phyloP scores from a whole-genome alignment of 2,113 vertebrate species.

The Chloroceryle aenea region DNA sequence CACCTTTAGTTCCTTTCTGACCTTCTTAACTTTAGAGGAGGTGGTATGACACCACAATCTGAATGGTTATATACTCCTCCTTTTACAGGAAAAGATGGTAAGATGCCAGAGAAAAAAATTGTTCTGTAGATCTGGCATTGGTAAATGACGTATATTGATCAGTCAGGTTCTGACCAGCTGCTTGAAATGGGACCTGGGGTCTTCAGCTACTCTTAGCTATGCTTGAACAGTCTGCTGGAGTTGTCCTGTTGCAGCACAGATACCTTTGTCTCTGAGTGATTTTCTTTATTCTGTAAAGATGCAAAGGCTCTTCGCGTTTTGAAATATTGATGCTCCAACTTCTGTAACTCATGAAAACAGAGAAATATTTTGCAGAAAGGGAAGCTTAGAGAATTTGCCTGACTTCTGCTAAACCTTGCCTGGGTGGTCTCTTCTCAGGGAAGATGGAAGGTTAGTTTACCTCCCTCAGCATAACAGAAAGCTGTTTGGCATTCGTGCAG shows the following conservation, averaged over 20 bases:
- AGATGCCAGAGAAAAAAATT: background rate
- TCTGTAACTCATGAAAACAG: background rate
- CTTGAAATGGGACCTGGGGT: background rate
- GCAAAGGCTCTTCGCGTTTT: background rate
- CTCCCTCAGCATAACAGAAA: background rate
- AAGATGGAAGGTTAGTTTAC: background rate
- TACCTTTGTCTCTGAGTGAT: background rate
- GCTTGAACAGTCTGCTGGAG: background rate
- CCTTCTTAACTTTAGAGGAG: background rate
- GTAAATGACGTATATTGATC: background rate
- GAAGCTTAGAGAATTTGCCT: background rate
- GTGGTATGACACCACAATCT: background rate
- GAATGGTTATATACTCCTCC: background rate
- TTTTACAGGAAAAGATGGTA: background rate
- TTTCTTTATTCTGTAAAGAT: background rate
- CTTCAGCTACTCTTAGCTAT: background rate
- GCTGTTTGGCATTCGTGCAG: background rate
- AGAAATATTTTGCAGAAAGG: background rate
- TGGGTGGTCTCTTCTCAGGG: fast-evolving
- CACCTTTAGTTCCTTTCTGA: background rate
- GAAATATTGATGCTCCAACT: background rate
- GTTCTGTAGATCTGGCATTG: background rate
- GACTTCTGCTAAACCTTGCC: background rate
- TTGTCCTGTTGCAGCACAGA: background rate
- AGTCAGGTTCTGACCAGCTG: background rate